Evolutionary conservation across 1,140 invertebrate species (phyloP), one percentile per base, ranked within the genome.

Genomic region (Rhopalosiphum maidis): DNA sequence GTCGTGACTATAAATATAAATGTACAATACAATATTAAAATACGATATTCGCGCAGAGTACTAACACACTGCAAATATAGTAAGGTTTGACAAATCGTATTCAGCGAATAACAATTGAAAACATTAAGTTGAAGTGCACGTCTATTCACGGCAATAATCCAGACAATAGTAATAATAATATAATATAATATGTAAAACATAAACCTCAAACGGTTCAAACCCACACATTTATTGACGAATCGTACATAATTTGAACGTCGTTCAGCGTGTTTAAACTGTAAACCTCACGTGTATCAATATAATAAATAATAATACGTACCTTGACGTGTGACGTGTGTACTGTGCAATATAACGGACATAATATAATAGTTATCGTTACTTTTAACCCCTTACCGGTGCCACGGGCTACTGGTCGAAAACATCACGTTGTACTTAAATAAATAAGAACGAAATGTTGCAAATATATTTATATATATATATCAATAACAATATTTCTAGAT

Each of bases 11-110:
- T 77, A 77, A 77, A 77, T 77, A 77, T 77, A 77, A 77, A 35
- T 77, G 60, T 77, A 77, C 30, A 77, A 77, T 77, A 77, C 60
- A 77, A 77, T 77, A n/a, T 77, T 77, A n/a, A n/a, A 77, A 77
- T 77, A n/a, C 60, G 60, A 77, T 77, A 77, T 77, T 77, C 60
- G 60, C 30, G 15, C 30, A 18, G 30, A 77, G 60, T 77, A 77
- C 60, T 77, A 77, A 77, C 60, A 4, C 60, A 77, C 15, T n/a
- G n/a, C 60, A 77, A 77, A 77, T n/a, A n/a, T n/a, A n/a, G 60
- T n/a, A n/a, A 77, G 30, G 60, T n/a, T 77, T 77, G 60, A 77
- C 30, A 77, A 77, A n/a, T 77, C n/a, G 60, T 77, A 35, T 77
- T 77, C 60, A 77, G 30, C n/a, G 60, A 77, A 77, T n/a, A 77